These are phyloP conservation scores for Drosophila ironensis DNA, from an alignment of 1,140 invertebrate species.

Conservation along the genomic window DNA sequence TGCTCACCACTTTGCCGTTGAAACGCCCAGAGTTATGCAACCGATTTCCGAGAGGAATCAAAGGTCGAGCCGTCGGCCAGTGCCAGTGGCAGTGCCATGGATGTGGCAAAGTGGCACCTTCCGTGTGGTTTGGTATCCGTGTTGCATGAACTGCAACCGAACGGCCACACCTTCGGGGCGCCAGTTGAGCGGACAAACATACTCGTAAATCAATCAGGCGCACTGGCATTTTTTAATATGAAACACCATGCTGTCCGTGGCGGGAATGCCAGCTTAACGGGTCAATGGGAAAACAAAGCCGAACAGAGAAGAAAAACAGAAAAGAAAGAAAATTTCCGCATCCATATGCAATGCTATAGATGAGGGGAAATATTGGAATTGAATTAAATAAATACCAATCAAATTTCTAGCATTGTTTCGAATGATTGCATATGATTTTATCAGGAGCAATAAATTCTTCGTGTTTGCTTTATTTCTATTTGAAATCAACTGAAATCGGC, in stretches of 20 bases:
- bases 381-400: slow-evolving; percentile 55
- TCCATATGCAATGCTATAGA: slow-evolving; percentile 16
- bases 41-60: background rate
- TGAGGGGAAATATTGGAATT: slow-evolving; percentile 11
- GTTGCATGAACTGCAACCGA: background rate
- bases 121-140: too few species aligned
- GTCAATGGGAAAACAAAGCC: slow-evolving; percentile 1
- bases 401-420: slow-evolving; percentile 20
- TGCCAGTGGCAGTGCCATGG: background rate
- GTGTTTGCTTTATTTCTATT: slow-evolving; percentile 3
- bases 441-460: too few species aligned
- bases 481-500: slow-evolving; percentile 24
- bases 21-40: slow-evolving; percentile 15
- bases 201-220: slow-evolving; percentile 70
- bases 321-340: background rate
- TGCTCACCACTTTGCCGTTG: background rate
- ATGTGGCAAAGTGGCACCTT: too few species aligned
- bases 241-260: slow-evolving; percentile 13
- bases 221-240: slow-evolving; percentile 68
- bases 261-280: slow-evolving; percentile 3
- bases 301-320: background rate
- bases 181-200: slow-evolving; percentile 34
- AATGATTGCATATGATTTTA: slow-evolving; percentile 10
- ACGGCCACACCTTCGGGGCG: slow-evolving; percentile 33
- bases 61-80: background rate